Percentiles rank a stretch among this genome's conserved stretches.
Evolutionary conservation across 2,113 vertebrate species (phyloP).

Genomic region (Gorilla gorilla): DNA sequence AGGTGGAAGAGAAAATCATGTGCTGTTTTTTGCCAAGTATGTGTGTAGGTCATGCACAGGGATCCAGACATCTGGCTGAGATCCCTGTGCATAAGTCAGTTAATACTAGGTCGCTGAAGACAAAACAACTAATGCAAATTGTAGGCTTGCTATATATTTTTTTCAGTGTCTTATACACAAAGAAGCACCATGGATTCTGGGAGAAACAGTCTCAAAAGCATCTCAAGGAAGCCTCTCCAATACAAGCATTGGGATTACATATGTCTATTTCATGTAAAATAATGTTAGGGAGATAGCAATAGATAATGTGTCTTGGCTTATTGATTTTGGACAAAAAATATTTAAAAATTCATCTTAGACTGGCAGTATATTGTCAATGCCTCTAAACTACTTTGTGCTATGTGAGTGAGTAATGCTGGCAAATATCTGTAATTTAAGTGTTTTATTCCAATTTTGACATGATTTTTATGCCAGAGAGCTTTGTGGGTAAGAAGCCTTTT

Average conservation of each 20-base stretch:
- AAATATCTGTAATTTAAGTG: conserved; percentile 44
- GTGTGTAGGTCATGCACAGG: background rate
- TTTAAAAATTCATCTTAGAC: background rate
- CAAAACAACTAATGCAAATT: background rate
- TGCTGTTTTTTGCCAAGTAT: background rate
- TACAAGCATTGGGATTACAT: background rate
- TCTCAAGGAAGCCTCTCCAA: background rate
- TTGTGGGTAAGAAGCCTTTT: conserved; percentile 28
- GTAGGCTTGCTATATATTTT: background rate
- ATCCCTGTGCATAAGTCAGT: background rate
- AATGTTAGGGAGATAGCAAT: background rate
- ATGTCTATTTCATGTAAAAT: background rate
- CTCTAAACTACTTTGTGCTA: conserved; percentile 21
- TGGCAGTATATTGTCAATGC: background rate
- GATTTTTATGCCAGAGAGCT: conserved; percentile 33
- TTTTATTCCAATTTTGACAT: conserved; percentile 49
- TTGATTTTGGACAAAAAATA: background rate
- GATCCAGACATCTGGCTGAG: background rate
- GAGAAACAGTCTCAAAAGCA: background rate
- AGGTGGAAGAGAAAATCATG: background rate
- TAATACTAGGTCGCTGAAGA: background rate
- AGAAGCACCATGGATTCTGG: background rate
- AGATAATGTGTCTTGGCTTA: background rate
- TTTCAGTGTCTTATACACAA: background rate
- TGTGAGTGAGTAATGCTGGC: background rate